Conservation (phyloP, 2,113 vertebrate species). For the Corvus hawaiiensis region DNA sequence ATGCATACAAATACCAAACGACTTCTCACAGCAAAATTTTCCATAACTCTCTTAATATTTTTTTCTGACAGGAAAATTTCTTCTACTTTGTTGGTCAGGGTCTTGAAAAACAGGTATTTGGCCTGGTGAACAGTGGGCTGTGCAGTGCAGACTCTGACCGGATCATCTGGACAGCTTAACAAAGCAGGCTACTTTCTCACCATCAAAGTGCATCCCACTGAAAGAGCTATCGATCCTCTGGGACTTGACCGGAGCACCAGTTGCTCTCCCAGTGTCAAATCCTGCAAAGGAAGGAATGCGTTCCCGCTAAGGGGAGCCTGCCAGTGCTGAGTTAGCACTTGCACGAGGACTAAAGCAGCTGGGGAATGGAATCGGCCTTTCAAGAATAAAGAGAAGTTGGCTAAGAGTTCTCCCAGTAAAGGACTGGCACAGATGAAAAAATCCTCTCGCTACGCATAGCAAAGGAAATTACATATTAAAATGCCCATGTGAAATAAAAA, state of each 20-base stretch:
- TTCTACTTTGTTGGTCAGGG: neutral
- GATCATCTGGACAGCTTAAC: constrained; percentile 45
- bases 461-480: constrained; percentile 47
- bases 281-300: constrained; percentile 31
- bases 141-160: neutral
- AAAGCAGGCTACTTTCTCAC: constrained; percentile 54
- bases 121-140: neutral
- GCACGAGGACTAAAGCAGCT: constrained; percentile 26
- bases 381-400: neutral
- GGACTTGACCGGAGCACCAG: constrained; percentile 10
- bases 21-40: neutral
- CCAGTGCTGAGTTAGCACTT: constrained; percentile 55
- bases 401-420: constrained; percentile 12
- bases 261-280: constrained; percentile 1
- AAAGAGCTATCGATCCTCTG: constrained; percentile 44
- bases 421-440: neutral
- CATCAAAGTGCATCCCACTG: constrained; percentile 62
- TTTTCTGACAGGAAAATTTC: neutral
- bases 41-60: neutral
- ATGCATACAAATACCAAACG: neutral
- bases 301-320: neutral
- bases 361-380: neutral
- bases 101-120: constrained; percentile 2
- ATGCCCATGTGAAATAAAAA: neutral
- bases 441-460: neutral